Base-by-base conservation (phyloP, 2,888 invertebrate species). In the Nomada fucata region DNA sequence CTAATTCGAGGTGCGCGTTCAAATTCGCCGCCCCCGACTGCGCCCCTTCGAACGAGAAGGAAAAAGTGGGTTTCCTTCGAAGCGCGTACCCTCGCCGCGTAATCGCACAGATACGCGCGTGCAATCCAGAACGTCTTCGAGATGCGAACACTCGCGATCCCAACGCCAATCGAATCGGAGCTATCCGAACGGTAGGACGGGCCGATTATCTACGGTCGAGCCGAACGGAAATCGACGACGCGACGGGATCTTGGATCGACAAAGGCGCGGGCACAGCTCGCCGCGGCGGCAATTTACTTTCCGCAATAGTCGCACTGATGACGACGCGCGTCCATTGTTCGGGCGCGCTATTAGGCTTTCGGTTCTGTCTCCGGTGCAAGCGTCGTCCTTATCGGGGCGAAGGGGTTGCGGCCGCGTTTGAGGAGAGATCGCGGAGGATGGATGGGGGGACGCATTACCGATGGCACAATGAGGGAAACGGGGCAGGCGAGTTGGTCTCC, bases 291-390 rank as follows among this genome's bases (percentile, higher is more conserved):
- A 92, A 93, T 93, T 87, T 91, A 93, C 92, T 92, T 92, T 90
- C 74, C 85, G 90, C 91, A 91, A 92, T 91, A 92, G 91, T 92
- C 90, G 89, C 88, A 65, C 82, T 89, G 91, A 92, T 91, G 92
- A 91, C 90, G 90, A 88, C 83, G 91, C 90, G 87, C 88, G 87
- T 89, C 89, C 91, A 92, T 93, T 93, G 93, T 93, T 90, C 91
- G 86, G 79, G 88, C 88, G 89, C 89, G 90, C 90, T 90, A 93
- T 93, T 92, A 91, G 91, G 90, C 90, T 88, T 90, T 89, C 89
- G 88, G 83, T 84, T 88, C 89, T 77, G 82, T 65, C 76, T 76
- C 71, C 52, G 52, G 44, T 64, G 67, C 68, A 63, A 53, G 55
- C 73, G 77, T 64, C 76, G 71, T 84, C 78, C 79, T 80, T 88